These are phyloP conservation scores for Pristionchus entomophagus DNA, from an alignment of 2,888 invertebrate species.

Conservation along the genomic window DNA sequence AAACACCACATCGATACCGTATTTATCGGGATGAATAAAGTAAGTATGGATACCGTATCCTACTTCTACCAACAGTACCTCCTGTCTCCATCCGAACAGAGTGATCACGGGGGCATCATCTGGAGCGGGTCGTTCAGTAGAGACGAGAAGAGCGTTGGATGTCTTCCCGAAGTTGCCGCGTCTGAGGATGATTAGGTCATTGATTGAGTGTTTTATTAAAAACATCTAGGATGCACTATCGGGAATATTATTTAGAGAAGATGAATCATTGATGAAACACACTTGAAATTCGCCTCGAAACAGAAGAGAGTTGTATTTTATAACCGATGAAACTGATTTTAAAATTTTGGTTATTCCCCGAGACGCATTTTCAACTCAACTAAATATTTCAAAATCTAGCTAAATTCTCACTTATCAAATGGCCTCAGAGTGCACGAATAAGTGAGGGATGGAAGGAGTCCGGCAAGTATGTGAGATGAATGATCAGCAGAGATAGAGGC, in stretches of 20 bases:
- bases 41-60: neutral
- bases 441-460: conserved; percentile 4
- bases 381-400: neutral
- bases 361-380: neutral
- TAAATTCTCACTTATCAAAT: conserved; percentile 34
- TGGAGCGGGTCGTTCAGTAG: conserved; percentile 11
- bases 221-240: neutral
- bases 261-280: neutral
- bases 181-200: too few relatives aligned
- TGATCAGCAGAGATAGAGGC: conserved; percentile 14
- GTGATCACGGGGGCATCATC: conserved; percentile 14
- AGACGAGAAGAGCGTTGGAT: conserved; percentile 5
- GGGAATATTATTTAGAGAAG: too few relatives aligned
- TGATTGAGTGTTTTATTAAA: neutral
- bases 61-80: neutral
- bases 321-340: too few relatives aligned
- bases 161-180: conserved; percentile 33
- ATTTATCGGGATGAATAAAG: too few relatives aligned
- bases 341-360: neutral
- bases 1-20: neutral
- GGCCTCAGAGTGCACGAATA: conserved; percentile 29
- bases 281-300: too few relatives aligned
- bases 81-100: conserved; percentile 44
- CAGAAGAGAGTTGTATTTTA: too few relatives aligned
- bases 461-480: neutral